A percentile compares a stretch with the other conserved stretches of the same genome.
Conservation (phyloP, 92 coral and sea anemone genomes). For the Palythoa heliodiscus region DNA sequence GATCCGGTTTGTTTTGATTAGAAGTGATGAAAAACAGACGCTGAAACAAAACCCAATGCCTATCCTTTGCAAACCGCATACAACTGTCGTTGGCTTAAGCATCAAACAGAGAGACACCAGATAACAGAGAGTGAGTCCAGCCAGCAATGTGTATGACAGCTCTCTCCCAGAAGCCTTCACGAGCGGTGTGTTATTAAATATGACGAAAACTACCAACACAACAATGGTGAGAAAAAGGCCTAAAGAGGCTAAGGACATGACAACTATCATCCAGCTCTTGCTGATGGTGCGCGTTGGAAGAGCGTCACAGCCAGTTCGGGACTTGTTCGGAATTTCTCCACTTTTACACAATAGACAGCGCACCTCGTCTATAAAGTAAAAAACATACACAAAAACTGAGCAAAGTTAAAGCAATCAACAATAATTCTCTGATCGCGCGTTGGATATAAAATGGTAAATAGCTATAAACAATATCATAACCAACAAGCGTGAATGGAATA, state of each 20-base stretch:
- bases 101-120: slow-evolving; percentile 69
- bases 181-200: slow-evolving; percentile 78
- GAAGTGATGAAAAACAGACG: slow-evolving; percentile 86
- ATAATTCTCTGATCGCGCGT: too few relatives aligned
- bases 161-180: slow-evolving; percentile 98
- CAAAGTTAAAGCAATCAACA: too few relatives aligned
- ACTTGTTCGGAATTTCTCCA: slow-evolving; percentile 67
- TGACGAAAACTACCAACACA: slow-evolving; percentile 60
- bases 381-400: background rate
- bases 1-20: slow-evolving; percentile 90
- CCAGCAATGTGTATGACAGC: slow-evolving; percentile 73
- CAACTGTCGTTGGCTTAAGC: slow-evolving; percentile 62
- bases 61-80: slow-evolving; percentile 88
- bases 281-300: slow-evolving; percentile 82
- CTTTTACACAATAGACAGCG: slow-evolving; percentile 64
- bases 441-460: too few relatives aligned
- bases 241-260: slow-evolving; percentile 71
- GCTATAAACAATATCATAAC: too few relatives aligned
- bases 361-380: slow-evolving; percentile 41
- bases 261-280: slow-evolving; percentile 68
- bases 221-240: slow-evolving; percentile 74
- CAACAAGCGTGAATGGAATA: too few relatives aligned
- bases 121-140: slow-evolving; percentile 83
- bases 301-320: slow-evolving; percentile 70
- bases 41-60: slow-evolving; percentile 87